Base-by-base conservation (phyloP, 2,888 invertebrate species). In the Tortricodes alternella region DNA sequence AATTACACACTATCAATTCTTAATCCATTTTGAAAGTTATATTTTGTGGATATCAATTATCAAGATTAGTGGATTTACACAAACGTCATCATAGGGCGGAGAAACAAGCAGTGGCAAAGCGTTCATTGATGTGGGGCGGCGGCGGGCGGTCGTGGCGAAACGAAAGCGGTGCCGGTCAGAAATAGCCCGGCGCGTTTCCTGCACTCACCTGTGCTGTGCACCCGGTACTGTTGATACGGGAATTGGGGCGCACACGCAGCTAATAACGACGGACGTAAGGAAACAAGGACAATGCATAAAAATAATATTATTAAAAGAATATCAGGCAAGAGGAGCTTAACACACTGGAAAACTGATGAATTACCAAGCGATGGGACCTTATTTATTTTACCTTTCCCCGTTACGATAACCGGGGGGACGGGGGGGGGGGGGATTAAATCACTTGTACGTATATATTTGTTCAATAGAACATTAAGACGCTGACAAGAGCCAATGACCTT, bases 61-160 rank as follows among this genome's bases (percentile, higher is more conserved):
- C 80, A 83, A 80, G 53, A 59, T 6, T n/a, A 0, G 29, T 2
- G 57, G 2, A 27, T 11, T 62, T 11, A 21, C 19, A 24, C 62
- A 62, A 34, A 61, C 60, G 23, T 59, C 60, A 67, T 66, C 73
- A 71, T 74, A 78, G 78, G 79, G 78, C 81, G 77, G 75, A 70
- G 69, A 63, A 68, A 68, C 73, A 73, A 79, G 76, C 79, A 75
- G 78, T 76, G 73, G 76, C 77, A 70, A 73, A 71, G 70, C 78
- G 72, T 72, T 77, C 85, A 87, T 85, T 87, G 83, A 85, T 83
- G 85, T 83, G 79, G 77, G 79, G 81, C 82, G 80, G 71, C 73
- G 76, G 70, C 77, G 74, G 75, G 77, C 80, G 79, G 62, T 70
- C 69, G 75, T 72, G 68, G 74, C 71, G 74, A 70, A 76, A 76